These are phyloP conservation scores for Leptatherina wallacei DNA, from an alignment of 2,797 vertebrate species.

Conservation along the genomic window DNA sequence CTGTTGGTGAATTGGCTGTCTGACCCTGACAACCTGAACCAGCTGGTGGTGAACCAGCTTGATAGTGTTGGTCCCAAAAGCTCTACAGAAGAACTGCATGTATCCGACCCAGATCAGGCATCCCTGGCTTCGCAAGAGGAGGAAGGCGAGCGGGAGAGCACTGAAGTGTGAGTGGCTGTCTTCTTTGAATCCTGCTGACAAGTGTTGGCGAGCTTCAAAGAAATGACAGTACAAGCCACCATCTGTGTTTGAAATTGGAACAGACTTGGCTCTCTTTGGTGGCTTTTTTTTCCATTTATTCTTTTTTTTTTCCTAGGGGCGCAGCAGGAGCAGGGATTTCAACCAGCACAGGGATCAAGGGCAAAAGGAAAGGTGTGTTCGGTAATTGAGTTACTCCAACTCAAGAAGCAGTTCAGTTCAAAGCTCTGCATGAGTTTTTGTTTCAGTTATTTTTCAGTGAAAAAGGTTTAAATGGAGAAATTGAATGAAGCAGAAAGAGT, in stretches of 20 bases:
- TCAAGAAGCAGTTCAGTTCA: neutral
- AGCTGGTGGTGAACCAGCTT: constrained; percentile 81
- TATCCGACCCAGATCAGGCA: constrained; percentile 58
- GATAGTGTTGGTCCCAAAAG: constrained; percentile 64
- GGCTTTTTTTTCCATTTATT: constrained; percentile 9
- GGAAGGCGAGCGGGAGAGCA: constrained; percentile 48
- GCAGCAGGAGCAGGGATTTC: constrained; percentile 48
- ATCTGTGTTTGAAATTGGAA: constrained; percentile 42
- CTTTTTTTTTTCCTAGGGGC: constrained; percentile 36
- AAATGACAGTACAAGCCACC: constrained; percentile 15
- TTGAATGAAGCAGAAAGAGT: constrained; percentile 17
- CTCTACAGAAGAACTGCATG: constrained; percentile 59
- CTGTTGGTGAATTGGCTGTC: constrained; percentile 80
- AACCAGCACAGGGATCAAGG: constrained; percentile 37
- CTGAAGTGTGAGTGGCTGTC: constrained; percentile 70
- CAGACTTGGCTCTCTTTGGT: constrained; percentile 34
- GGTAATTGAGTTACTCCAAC: constrained; percentile 1
- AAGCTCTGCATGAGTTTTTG: neutral
- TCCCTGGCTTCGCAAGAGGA: constrained; percentile 55
- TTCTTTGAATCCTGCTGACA: constrained; percentile 22
- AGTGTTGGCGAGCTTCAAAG: constrained; percentile 25
- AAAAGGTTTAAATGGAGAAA: constrained; percentile 15
- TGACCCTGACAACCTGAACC: constrained; percentile 85
- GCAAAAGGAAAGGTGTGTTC: constrained; percentile 75
- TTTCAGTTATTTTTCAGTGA: constrained; percentile 1